Percentiles rank a stretch among this genome's conserved stretches.
phyloP scores from a whole-genome alignment of 64 coral and sea anemone species.

The Porites australiensis region DNA sequence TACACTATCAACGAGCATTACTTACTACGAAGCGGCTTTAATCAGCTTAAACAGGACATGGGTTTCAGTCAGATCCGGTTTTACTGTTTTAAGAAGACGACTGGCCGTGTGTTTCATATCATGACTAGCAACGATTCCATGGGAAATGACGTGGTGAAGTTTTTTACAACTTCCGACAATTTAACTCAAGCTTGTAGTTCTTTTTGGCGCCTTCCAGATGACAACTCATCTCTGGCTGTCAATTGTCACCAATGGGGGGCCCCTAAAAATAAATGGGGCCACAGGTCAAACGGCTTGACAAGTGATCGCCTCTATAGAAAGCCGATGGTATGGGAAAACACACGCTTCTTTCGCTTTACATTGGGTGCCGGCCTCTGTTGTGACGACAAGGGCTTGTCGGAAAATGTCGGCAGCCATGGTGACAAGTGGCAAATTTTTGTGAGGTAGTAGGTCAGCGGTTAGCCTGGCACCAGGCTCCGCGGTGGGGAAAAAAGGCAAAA shows the following conservation, averaged over 20 bases:
- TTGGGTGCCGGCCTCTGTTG: neutral
- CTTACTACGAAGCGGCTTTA: neutral
- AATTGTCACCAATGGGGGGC: conserved; percentile 32
- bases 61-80: conserved; percentile 72
- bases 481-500: too few relatives aligned
- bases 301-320: neutral
- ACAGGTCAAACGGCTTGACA: neutral
- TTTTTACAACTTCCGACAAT: neutral
- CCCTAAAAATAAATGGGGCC: neutral
- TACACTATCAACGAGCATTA: conserved; percentile 6
- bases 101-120: conserved; percentile 53
- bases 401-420: neutral
- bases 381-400: neutral
- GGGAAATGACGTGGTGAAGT: conserved; percentile 26
- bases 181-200: conserved; percentile 9
- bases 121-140: conserved; percentile 17
- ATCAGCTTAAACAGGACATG: conserved; percentile 59
- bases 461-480: too few relatives aligned
- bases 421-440: conserved; percentile 40
- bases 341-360: neutral
- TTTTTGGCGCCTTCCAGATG: conserved; percentile 18
- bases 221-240: conserved; percentile 14
- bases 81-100: conserved; percentile 58
- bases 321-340: neutral
- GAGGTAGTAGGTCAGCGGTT: neutral